Base-by-base conservation (phyloP, 2,888 invertebrate genomes). In the Strigamia transsilvanica region DNA sequence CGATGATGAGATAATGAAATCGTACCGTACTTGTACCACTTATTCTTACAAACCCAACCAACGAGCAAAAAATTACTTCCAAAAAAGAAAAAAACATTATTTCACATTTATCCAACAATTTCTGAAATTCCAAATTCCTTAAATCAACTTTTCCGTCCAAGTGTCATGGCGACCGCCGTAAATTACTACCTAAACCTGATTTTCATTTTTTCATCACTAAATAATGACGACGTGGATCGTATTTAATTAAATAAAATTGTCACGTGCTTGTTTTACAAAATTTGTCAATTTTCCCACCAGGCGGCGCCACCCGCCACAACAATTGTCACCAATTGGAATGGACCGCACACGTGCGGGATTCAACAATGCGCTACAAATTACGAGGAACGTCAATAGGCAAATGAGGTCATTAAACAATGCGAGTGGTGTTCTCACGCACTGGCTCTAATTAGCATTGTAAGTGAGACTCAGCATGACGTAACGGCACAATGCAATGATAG, bases 341-440 rank as follows among this genome's bases (percentile, higher is more conserved):
- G 61, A 61, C 61, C 61, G 18, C 61, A 61, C 61, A 61, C 61
- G 23, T 61, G 4, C 18, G 3, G 9, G 6, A 9, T 23, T 61
- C 18, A 61, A 61, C 61, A 61, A 61, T 61, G 18, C 23, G 10
- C 61, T 61, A 61, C 61, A 61, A 61, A 61, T 61, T 61, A 61
- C 61, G 18, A 61, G 9, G 10, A 61, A 18, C 61, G 18, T 61
- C 61, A 61, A 61, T 61, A 61, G 61, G 61, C 61, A 61, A 61
- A 61, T 61, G 61, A 61, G 61, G 61, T 61, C 61, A 18, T 4
- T 61, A 61, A 61, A 61, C 61, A 61, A 61, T 61, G 23, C 61
- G 3, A 15, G 23, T 18, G 61, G 5, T 61, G n/a, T 61, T 61
- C 61, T 61, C 61, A 61, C 61, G 61, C 61, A 61, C 61, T 61